Evolutionary conservation across 2,113 vertebrate genomes (phyloP).

Genomic region (Myxocyprinus asiaticus): DNA sequence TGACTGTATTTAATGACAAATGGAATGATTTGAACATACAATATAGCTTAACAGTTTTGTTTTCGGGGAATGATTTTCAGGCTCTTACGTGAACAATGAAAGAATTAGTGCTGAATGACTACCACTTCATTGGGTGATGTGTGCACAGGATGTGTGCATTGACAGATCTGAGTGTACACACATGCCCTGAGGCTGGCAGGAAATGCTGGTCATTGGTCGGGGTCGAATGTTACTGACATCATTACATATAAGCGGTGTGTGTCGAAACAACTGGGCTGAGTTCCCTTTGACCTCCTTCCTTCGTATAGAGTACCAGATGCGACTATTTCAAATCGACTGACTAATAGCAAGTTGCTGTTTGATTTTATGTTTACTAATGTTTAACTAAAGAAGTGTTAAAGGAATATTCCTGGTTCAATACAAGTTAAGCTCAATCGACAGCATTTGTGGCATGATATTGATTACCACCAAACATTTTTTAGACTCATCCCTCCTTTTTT

Average conservation of each 20-base stretch:
- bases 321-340: constrained; percentile 5
- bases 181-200: constrained; percentile 22
- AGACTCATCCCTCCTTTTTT: no score
- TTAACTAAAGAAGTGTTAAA: no score
- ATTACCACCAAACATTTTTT: no score
- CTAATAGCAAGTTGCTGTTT: no score
- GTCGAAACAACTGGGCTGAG: constrained; percentile 6
- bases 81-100: not conserved
- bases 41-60: constrained; percentile 21
- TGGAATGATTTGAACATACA: constrained; percentile 1
- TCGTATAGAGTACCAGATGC: constrained; percentile 19
- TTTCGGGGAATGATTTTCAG: constrained; percentile 1
- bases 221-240: constrained; percentile 29
- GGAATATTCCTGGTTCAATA: no score
- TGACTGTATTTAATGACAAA: not conserved
- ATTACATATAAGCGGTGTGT: not conserved
- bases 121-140: constrained; percentile 21
- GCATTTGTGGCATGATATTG: no score
- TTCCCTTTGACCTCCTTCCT: constrained; percentile 22
- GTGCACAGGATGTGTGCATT: constrained; percentile 33
- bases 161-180: constrained; percentile 37
- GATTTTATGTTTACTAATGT: no score
- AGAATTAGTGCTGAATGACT: constrained; percentile 13
- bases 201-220: constrained; percentile 36
- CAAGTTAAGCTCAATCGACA: no score